Base-by-base conservation (phyloP, 1,140 invertebrate genomes). In the Scylla paramamosain region DNA sequence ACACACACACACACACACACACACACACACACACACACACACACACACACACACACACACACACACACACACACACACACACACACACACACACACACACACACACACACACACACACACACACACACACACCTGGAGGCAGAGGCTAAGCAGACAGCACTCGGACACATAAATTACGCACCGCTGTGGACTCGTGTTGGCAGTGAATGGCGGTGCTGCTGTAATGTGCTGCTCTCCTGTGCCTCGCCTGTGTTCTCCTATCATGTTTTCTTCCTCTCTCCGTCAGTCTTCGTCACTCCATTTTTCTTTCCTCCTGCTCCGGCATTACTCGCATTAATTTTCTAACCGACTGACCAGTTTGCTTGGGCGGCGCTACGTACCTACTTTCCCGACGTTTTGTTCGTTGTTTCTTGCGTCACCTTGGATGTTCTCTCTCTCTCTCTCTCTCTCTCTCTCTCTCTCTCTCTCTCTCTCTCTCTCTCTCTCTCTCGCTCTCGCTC, bases 391-490 rank as follows among this genome's bases (percentile, higher is more conserved):
- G 16, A 59, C 16, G 52, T 12, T 59, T 59, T 12, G 52, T 59
- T 59, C 52, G 52, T 12, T 59, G 12, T 59, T 59, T 59, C 52
- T 59, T 3, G 52, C 10, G 52, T 59, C 10, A 59, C 2, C 52
- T 14, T 3, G 52, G n/a, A n/a, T 77, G 10, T 59, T 16, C 67
- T 77, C 25, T 77, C 67, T 77, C 67, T 77, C 67, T 77, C 67
- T 77, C 67, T 77, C 67, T n/a, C 20, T n/a, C 67, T 77, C 67
- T 77, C 67, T 77, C 67, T 77, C 67, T 77, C 67, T 77, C 67
- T 77, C 67, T 77, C 67, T 77, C 67, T 77, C 67, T 77, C 67
- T 77, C 67, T 77, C 67, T 77, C 67, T 77, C 67, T 77, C 67
- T 77, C 67, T 77, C 67, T 77, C 67, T 77, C 67, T 77, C 67